These are phyloP conservation scores for Stomatorhinus walkeri DNA, from an alignment of 2,797 vertebrate genomes.

Conservation along the genomic window DNA sequence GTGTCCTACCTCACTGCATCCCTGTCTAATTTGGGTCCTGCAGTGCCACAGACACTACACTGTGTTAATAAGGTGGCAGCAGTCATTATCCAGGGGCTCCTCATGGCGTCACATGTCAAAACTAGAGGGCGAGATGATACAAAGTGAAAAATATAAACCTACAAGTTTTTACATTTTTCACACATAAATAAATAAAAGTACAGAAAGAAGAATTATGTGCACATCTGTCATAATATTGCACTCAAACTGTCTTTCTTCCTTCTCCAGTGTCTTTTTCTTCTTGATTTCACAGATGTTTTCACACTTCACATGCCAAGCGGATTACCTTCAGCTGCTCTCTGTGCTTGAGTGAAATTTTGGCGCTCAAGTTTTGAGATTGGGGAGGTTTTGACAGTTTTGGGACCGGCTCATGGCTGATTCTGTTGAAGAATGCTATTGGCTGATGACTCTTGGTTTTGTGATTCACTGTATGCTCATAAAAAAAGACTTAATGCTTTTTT, in stretches of 20 bases:
- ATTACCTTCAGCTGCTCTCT: not conserved
- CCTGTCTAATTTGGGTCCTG: not conserved
- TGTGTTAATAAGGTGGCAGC: not conserved
- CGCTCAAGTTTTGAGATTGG: not conserved
- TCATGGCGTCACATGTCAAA: not conserved
- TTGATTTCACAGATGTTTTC: not conserved
- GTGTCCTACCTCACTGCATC: not conserved
- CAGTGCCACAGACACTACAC: not conserved
- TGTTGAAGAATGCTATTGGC: not conserved
- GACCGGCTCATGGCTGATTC: not conserved
- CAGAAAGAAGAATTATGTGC: not conserved
- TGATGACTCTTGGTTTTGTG: not conserved
- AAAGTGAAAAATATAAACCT: not conserved
- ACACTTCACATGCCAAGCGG: not conserved
- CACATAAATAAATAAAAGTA: not conserved
- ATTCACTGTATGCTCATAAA: not conserved
- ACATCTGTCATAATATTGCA: not conserved
- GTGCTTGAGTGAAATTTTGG: not conserved
- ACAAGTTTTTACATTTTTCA: not conserved
- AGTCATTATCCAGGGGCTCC: not conserved
- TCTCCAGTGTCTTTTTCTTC: not conserved
- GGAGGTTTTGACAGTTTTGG: not conserved
- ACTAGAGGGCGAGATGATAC: not conserved
- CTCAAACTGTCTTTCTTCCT: not conserved
- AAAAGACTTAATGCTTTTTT: not conserved